Base-by-base conservation (phyloP, 2,888 invertebrate genomes). In the Agrotis puta region DNA sequence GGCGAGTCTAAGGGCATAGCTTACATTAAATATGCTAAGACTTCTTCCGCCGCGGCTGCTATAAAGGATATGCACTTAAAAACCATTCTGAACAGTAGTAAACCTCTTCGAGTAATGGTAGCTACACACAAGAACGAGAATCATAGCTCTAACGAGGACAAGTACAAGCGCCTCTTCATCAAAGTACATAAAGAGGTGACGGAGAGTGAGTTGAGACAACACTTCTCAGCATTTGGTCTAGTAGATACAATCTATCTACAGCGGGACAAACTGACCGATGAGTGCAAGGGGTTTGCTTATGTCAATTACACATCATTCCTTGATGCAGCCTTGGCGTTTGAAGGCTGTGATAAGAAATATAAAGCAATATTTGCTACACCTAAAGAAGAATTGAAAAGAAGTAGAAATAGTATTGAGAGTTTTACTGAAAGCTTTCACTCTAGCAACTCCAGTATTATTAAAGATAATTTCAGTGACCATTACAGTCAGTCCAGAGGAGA, bases 361-460 rank as follows among this genome's bases (percentile, higher is more conserved):
- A 98, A 98, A 92, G 98, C 99, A 27, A 98, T 99, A 58, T 99
- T 99, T 96, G 99, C 99, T 2, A 98, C 98, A 87, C 98, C 99
- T 22, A 98, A 97, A 93, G 97, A 95, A 56, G 93, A 92, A 70
- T 84, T 95, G 47, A 95, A 95, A 85, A 89, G 95, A 78, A 88
- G 87, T 82, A 90, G 94, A 79, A 92, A 90, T 69, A 91, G 86
- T 77, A 81, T 91, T 67, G 94, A 94, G 22, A 73, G 69, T 43
- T 80, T 83, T 79, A 64, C 56, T 33, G 89, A 88, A 22, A 79
- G 81, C 50, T 83, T 82, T 61, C 80, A 86, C 56, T 87, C 88
- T 27, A 86, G 85, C 63, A 87, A 84, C 62, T 83, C 85, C 14
- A 87, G 81, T 67, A 77, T 85, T 63, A 51, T 72, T 59, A 88